Base-by-base conservation (phyloP, 2,888 invertebrate species). In the Strigamia maritima region DNA sequence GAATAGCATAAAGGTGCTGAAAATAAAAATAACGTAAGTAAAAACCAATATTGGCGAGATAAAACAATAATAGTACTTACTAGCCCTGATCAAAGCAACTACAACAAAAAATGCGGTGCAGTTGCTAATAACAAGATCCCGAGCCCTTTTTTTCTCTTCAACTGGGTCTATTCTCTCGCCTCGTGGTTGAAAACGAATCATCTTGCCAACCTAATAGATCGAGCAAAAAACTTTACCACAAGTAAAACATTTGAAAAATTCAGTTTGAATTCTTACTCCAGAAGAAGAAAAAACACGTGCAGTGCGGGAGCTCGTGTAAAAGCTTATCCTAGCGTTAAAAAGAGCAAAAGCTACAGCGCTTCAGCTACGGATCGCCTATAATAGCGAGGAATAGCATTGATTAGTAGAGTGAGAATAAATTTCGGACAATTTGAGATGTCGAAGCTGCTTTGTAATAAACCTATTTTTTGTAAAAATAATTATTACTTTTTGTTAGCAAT, bases 121-220 rank as follows among this genome's bases (percentile, higher is more conserved):
- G 19, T 79, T 82, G 75, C 79, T 80, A 6, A 82, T 28, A 28
- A 80, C 80, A 35, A 79, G 70, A 14, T 80, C 78, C 78, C 81
- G 79, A 1, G 82, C 82, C 75, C 80, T 81, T 40, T 80, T 82
- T 77, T 81, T 81, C 49, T 82, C 82, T 77, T 82, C 82, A 7
- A 77, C 74, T 16, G 81, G 81, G 79, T 82, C 82, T 24, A 81
- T 24, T 28, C 80, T 60, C 28, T 81, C 81, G 10, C 77, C 80
- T 79, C 78, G 74, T 12, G 80, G 79, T 75, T 81, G 80, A 26
- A 81, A 65, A 31, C 80, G 77, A 75, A 81, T 80, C 80, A 81
- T 80, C n/a, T 44, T 12, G n/a, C n/a, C 44, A 44, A 44, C n/a
- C 44, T 44, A 12, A 14, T 16, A n/a, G 12, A 44, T 16, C 3